Evolutionary conservation across 2,113 vertebrate genomes (phyloP).

Genomic region (Beaufortia kweichowensis): DNA sequence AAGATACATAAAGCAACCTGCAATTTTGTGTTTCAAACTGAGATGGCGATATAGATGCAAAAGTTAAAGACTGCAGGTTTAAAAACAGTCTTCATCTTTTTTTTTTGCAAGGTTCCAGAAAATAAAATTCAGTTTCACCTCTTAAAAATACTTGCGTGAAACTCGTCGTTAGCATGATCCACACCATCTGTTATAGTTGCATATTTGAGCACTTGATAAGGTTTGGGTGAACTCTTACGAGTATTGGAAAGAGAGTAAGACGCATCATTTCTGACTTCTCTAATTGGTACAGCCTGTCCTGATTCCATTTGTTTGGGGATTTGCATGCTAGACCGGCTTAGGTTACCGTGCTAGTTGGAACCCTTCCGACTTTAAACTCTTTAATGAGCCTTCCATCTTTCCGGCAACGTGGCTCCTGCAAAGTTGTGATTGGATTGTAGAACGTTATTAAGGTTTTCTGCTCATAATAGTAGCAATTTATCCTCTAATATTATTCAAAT

Average conservation of each 20-base stretch:
- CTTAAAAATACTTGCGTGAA: constrained; percentile 23
- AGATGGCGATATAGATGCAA: too few species aligned
- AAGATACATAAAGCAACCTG: too few species aligned
- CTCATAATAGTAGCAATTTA: constrained; percentile 67
- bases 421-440: constrained; percentile 68
- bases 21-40: too few species aligned
- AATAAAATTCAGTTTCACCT: neutral
- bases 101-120: too few species aligned
- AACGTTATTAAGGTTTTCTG: constrained; percentile 61
- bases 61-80: too few species aligned
- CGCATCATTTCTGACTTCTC: constrained; percentile 49
- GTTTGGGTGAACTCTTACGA: constrained; percentile 18
- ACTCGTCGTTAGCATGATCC: constrained; percentile 9
- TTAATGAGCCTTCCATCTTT: constrained; percentile 57
- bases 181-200: constrained; percentile 7
- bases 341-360: constrained; percentile 59
- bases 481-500: constrained; percentile 72
- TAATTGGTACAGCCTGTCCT: constrained; percentile 43
- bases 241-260: constrained; percentile 39
- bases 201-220: neutral
- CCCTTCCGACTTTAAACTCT: constrained; percentile 58
- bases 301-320: constrained; percentile 45
- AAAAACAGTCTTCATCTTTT: too few species aligned
- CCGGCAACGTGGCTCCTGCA: constrained; percentile 60
- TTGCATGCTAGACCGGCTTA: constrained; percentile 56